Percentiles rank a stretch among this genome's conserved stretches.
Evolutionary conservation across 2,888 invertebrate species (phyloP).

Genomic region (Oscheius sp.): DNA sequence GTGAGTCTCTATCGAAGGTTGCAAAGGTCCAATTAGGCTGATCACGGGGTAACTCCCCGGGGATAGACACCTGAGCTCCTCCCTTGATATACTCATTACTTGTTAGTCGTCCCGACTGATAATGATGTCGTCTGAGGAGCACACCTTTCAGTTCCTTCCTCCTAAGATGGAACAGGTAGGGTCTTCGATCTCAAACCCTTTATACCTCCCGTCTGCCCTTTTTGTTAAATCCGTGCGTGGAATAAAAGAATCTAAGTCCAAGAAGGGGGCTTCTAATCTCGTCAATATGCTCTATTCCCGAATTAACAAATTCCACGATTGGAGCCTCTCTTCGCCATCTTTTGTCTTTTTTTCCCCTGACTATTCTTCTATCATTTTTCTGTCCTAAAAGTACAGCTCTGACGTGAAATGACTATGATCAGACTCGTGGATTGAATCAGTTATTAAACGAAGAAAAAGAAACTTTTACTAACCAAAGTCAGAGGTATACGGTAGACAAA

Average conservation of each 20-base stretch:
- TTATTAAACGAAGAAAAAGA: background rate
- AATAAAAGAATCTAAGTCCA: too few species aligned
- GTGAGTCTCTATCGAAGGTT: constrained; percentile 1
- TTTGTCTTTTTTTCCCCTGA: background rate
- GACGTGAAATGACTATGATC: background rate
- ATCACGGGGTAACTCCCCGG: background rate
- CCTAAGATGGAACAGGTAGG: too few species aligned
- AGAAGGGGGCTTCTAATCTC: too few species aligned
- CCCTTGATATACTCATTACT: background rate
- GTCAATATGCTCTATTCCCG: too few species aligned
- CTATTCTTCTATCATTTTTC: background rate
- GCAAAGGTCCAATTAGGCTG: background rate
- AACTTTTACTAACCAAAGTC: background rate
- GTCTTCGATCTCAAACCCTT: too few species aligned
- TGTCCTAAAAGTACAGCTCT: background rate
- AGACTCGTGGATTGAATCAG: background rate
- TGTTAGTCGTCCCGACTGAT: background rate
- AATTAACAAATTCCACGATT: too few species aligned
- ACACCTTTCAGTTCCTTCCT: too few species aligned
- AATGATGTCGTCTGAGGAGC: background rate
- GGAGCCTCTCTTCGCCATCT: too few species aligned
- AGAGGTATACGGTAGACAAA: background rate
- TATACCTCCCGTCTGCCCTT: too few species aligned
- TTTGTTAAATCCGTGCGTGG: too few species aligned
- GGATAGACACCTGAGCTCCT: background rate